Percentiles rank a stretch among this genome's conserved stretches.
Evolutionary conservation across 2,888 invertebrate genomes (phyloP).

Genomic region (Dryomyza anilis): DNA sequence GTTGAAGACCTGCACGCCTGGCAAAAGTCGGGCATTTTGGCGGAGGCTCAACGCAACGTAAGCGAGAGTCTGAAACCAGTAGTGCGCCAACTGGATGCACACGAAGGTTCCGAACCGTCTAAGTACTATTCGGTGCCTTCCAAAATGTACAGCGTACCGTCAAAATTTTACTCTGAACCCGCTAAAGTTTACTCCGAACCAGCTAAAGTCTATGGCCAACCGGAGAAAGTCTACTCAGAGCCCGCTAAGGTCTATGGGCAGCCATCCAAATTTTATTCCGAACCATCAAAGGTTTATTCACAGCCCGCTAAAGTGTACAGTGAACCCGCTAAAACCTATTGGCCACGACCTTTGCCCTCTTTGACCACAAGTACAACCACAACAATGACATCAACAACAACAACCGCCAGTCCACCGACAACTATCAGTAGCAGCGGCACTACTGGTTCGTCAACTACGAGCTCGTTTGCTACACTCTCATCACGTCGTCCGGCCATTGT

Average conservation of each 20-base stretch:
- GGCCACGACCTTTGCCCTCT: conserved; percentile 55
- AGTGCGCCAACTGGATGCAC: conserved; percentile 20
- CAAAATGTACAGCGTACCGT: conserved; percentile 63
- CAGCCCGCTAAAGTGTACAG: conserved; percentile 66
- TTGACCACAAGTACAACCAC: conserved; percentile 36
- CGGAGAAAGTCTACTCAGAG: conserved; percentile 63
- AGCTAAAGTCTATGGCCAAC: conserved; percentile 64
- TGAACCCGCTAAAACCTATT: conserved; percentile 64
- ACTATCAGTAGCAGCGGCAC: background rate
- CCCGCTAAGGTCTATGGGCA: conserved; percentile 65
- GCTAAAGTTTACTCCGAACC: conserved; percentile 67
- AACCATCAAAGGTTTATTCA: conserved; percentile 66
- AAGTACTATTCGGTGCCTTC: conserved; percentile 64
- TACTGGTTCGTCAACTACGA: background rate
- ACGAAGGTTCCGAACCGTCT: conserved; percentile 63
- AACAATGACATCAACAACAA: conserved; percentile 36
- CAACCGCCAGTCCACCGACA: conserved; percentile 17
- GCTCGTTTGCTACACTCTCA: conserved; percentile 30
- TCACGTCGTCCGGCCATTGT: conserved; percentile 54
- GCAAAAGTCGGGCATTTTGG: conserved; percentile 50
- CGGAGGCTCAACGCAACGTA: conserved; percentile 55
- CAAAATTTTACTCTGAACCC: conserved; percentile 66
- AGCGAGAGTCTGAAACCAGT: conserved; percentile 53
- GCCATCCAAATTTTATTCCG: conserved; percentile 67
- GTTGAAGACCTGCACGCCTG: conserved; percentile 52